phyloP scores from a whole-genome alignment of 64 coral and sea anemone species.

The Cladopsammia gracilis region DNA sequence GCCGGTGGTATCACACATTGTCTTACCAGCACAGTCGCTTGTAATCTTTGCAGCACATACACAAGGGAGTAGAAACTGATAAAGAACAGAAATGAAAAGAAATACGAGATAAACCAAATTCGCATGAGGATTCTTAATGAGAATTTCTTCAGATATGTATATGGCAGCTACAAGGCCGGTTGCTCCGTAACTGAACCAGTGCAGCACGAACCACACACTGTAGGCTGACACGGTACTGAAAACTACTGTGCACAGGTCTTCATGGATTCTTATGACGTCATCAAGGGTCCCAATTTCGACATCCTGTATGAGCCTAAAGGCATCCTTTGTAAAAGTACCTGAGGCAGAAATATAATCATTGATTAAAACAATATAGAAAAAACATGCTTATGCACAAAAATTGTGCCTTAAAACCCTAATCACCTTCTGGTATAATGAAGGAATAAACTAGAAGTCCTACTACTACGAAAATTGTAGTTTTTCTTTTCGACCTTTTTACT shows the following conservation, averaged over 20 bases:
- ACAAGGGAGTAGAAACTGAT: not conserved
- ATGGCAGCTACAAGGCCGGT: not conserved
- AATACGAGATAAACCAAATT: too few species aligned
- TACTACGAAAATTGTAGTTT: too few species aligned
- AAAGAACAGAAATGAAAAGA: not conserved
- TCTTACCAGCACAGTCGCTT: not conserved
- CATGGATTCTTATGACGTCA: conserved; percentile 26
- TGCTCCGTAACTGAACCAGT: conserved; percentile 23
- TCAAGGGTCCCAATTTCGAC: not conserved
- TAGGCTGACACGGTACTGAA: conserved; percentile 12
- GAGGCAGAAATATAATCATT: not conserved
- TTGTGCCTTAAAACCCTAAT: too few species aligned
- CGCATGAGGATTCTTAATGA: not conserved
- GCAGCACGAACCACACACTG: conserved; percentile 13
- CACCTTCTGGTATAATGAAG: too few species aligned
- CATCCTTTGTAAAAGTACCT: not conserved
- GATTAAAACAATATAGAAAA: too few species aligned
- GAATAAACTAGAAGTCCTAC: too few species aligned
- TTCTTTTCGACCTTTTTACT: too few species aligned
- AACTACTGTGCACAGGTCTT: conserved; percentile 7
- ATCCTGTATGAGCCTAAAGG: not conserved
- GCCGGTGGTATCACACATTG: not conserved
- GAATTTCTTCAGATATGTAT: conserved; percentile 6
- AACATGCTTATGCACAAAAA: too few species aligned
- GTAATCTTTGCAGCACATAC: conserved; percentile 13